Percentiles rank a stretch among this genome's conserved stretches.
Evolutionary conservation across 2,797 vertebrate species (phyloP).

Genomic region (Choloepus didactylus): DNA sequence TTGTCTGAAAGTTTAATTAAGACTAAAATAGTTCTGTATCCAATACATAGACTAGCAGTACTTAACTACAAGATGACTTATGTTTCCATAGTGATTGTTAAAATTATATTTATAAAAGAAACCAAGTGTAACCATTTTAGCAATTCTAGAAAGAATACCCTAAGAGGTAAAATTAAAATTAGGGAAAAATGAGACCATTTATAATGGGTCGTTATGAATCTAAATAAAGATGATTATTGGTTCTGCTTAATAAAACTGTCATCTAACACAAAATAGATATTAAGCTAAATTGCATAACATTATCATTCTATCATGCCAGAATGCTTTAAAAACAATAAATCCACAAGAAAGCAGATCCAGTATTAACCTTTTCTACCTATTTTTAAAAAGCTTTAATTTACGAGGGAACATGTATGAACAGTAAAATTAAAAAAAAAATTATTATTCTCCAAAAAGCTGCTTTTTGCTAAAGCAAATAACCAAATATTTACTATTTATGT

Average conservation of each 20-base stretch:
- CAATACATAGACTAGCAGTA: conserved; percentile 66
- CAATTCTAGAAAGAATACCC: conserved; percentile 82
- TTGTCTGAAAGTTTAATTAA: conserved; percentile 76
- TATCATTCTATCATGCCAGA: conserved; percentile 83
- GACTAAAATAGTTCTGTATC: conserved; percentile 73
- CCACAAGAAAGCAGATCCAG: conserved; percentile 63
- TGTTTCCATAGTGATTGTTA: conserved; percentile 78
- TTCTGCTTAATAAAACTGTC: conserved; percentile 89
- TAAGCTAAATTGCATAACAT: conserved; percentile 85
- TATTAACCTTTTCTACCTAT: conserved; percentile 67
- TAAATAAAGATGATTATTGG: conserved; percentile 88
- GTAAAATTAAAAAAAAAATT: background rate
- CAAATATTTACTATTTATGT: background rate
- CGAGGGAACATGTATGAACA: conserved; percentile 59
- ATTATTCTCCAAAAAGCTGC: background rate
- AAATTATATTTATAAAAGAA: conserved; percentile 84
- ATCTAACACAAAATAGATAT: conserved; percentile 88
- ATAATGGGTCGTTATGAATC: conserved; percentile 87
- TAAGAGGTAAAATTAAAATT: conserved; percentile 89
- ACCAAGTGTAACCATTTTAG: conserved; percentile 83
- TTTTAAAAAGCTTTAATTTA: conserved; percentile 78
- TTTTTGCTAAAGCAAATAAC: conserved; percentile 20
- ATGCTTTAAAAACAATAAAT: conserved; percentile 76
- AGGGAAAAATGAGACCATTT: conserved; percentile 87
- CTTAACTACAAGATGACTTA: conserved; percentile 77